Base-by-base conservation (phyloP, 2,113 vertebrate genomes). In the Podarcis muralis region DNA sequence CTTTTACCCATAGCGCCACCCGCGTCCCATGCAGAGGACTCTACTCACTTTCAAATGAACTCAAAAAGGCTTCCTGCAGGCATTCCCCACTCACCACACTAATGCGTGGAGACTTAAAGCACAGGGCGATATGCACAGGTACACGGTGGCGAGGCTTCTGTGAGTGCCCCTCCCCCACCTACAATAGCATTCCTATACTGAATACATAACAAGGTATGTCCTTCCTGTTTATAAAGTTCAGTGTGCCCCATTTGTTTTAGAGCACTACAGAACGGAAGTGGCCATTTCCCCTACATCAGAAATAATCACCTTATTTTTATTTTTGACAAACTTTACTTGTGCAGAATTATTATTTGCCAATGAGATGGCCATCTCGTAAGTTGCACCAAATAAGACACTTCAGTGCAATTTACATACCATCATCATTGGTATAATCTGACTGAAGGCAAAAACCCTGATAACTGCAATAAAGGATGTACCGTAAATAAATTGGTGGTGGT, bases 221-320 rank as follows among this genome's bases (percentile, higher is more conserved):
- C 75, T 59, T 37, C 23, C 35, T 40, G 8, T 65, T 77, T 65
- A 27, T 75, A 76, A 76, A 27, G 3, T 66, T 87, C 3, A 80
- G 53, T 11, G 6, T 43, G 66, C 16, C 16, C 23, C 16, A 53
- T 79, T 43, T 27, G 9, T 27, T 71, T 80, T 18, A 18, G 53
- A n/a, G 8, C 30, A 68, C 69, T 35, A 69, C 25, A 83, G 53
- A 69, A 53, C 1, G 9, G 13, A 20, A 35, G 8, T 66, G 35
- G 12, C 53, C 4, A 30, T 75, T 82, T 62, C 85, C 13, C 22
- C 76, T 66, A 2, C 32, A 8, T 53, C 48, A 79, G 83, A 77
- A 1, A 76, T 80, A 88, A 84, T 68, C 53, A 3, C 6, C 81
- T 75, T 74, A 89, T 25, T 91, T 37, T 6, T 18, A 75, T 91